Conservation (phyloP, 2,113 vertebrate genomes). For the Pseudolaguvia tuberculata region DNA sequence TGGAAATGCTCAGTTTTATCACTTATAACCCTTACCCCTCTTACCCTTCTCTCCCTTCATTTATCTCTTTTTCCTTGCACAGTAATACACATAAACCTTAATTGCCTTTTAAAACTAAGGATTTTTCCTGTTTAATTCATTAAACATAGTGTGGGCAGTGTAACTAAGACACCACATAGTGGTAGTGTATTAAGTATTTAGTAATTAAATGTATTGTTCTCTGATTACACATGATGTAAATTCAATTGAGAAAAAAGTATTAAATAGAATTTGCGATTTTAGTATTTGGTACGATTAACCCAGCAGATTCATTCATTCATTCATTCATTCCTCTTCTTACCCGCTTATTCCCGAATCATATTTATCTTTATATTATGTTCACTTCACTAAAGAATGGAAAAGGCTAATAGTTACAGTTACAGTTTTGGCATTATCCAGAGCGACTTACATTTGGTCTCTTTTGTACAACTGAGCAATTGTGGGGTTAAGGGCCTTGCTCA, state of each 20-base stretch:
- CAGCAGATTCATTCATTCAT: too few relatives aligned
- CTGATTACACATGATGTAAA: conserved; percentile 24
- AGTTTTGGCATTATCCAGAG: too few relatives aligned
- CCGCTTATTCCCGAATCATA: too few relatives aligned
- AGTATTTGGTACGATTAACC: too few relatives aligned
- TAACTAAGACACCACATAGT: conserved; percentile 43
- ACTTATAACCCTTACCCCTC: conserved; percentile 16
- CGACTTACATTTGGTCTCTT: too few relatives aligned
- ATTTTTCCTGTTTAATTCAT: conserved; percentile 47
- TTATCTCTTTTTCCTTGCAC: conserved; percentile 23
- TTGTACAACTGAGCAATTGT: too few relatives aligned
- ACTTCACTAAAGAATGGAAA: background rate
- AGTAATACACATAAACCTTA: conserved; percentile 46
- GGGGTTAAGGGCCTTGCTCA: too few relatives aligned
- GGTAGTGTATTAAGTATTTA: background rate
- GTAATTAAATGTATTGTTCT: conserved; percentile 20
- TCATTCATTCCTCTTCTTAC: too few relatives aligned
- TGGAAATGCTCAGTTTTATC: conserved; percentile 42
- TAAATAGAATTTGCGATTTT: too few relatives aligned
- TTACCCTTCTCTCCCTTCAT: background rate
- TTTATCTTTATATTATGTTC: background rate
- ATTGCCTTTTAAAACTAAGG: conserved; percentile 22
- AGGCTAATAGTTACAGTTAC: too few relatives aligned
- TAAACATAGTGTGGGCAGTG: conserved; percentile 31
- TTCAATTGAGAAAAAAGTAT: conserved; percentile 1